Percentiles rank a stretch among this genome's conserved stretches.
phyloP scores from a whole-genome alignment of 2,113 vertebrate species.

The Rynchops niger region DNA sequence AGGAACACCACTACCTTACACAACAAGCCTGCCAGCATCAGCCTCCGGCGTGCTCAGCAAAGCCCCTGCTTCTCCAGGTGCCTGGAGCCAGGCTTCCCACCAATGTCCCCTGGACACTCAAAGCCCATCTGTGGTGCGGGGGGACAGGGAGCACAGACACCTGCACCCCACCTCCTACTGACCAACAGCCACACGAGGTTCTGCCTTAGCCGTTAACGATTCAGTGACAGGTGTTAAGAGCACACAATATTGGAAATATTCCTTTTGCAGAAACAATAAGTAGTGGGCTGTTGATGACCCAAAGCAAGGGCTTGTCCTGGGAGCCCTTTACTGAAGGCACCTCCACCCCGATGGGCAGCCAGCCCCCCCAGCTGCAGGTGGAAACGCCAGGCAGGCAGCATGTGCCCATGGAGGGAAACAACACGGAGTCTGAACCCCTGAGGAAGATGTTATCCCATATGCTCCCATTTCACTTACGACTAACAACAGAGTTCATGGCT shows the following conservation, averaged over 20 bases:
- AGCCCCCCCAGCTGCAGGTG: not conserved
- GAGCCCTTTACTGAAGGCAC: not conserved
- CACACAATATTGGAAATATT: not conserved
- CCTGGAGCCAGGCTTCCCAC: not conserved
- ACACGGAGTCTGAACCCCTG: accelerated
- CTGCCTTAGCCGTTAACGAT: not conserved
- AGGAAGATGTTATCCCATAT: not conserved
- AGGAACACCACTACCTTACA: constrained; percentile 27
- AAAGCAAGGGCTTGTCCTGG: not conserved
- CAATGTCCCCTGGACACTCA: not conserved
- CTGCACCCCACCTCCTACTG: not conserved
- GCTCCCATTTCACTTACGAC: not conserved
- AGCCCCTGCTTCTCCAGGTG: not conserved
- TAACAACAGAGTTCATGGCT: not conserved
- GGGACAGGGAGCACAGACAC: accelerated
- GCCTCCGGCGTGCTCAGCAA: not conserved
- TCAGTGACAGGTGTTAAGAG: not conserved
- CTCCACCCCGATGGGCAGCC: accelerated
- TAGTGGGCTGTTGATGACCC: not conserved
- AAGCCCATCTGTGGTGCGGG: accelerated
- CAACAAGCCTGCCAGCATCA: constrained; percentile 29
- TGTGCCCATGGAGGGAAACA: accelerated
- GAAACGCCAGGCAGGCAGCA: accelerated
- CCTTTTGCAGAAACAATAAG: not conserved
- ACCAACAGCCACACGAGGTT: accelerated